A percentile compares a stretch with the other conserved stretches of the same genome.
Conservation (phyloP, 2,113 vertebrate genomes). For the Syngnathus typhle region DNA sequence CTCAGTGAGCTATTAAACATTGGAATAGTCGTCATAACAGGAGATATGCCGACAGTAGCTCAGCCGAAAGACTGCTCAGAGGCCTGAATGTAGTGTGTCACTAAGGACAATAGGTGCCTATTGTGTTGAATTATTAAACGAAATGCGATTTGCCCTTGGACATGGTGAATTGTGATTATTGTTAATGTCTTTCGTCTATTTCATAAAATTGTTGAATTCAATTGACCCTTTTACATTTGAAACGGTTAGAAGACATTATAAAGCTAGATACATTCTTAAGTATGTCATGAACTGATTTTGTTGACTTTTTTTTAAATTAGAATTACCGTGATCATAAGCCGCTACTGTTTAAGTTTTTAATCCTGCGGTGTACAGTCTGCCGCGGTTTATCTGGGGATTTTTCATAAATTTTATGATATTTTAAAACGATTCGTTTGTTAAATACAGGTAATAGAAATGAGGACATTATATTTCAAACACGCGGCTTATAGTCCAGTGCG, state of each 20-base stretch:
- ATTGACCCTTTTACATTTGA: not conserved
- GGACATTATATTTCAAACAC: too few species aligned
- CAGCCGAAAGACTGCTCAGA: not conserved
- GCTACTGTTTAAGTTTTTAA: too few species aligned
- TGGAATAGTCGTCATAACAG: slow-evolving; percentile 2
- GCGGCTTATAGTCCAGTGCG: too few species aligned
- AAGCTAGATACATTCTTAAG: too few species aligned
- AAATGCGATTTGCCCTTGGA: not conserved
- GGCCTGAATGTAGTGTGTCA: not conserved
- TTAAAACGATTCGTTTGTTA: too few species aligned
- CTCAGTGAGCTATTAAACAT: not conserved
- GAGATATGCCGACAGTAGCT: not conserved
- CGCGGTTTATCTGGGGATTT: too few species aligned
- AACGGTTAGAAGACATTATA: not conserved
- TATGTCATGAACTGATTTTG: too few species aligned
- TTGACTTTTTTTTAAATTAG: too few species aligned
- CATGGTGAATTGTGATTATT: not conserved
- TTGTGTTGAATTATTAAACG: not conserved
- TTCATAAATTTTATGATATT: too few species aligned
- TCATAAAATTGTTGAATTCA: not conserved
- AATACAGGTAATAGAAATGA: too few species aligned
- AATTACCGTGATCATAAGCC: too few species aligned
- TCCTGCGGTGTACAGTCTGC: too few species aligned
- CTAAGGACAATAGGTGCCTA: not conserved
- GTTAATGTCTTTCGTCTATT: not conserved